Base-by-base conservation (phyloP, 30 jellyfish, hydroid and myxozoan species). In the Hydractinia symbiolongicarpus region DNA sequence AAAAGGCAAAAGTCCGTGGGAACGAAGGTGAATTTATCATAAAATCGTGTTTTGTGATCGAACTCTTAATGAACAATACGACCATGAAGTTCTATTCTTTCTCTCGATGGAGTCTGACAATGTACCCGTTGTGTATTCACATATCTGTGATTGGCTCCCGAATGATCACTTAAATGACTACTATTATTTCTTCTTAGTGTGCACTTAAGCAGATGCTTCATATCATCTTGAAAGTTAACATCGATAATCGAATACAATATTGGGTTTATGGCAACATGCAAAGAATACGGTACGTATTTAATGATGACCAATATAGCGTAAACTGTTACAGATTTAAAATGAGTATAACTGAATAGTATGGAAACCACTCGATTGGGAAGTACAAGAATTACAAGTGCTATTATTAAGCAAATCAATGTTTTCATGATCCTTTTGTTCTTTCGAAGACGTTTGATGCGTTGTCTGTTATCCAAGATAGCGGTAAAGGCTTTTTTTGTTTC, bases 391-490 rank as follows among this genome's bases (percentile, higher is more conserved):
- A 44, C 19, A 13, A 64, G 40, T 7, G 74, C 74, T n/a, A 64
- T 64, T 13, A 64, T 7, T n/a, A 64, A n/a, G 19, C 52, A 44
- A 44, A 7, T 51, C 74, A 64, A 64, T 64, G 40, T 64, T 64
- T 64, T 64, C 74, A 64, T 64, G 7, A 64, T 51, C 74, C 74
- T 64, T 51, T 13, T 64, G 74, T 64, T 64, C 52, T 64, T 51
- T 44, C 4, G 74, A 7, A 64, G 17, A 14, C 61, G 40, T 20
- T 15, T 7, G 15, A 19, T 8, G 44, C 17, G n/a, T 30, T 20
- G 56, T 30, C 44, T 30, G 7, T 71, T 11, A 6, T 30, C 80
- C 44, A 19, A 19, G 67, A 20, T 71, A 50, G 8, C n/a, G 13
- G 66, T 0, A 30, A 20, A 15, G 9, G 40, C 61, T 10, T 11